Conservation (phyloP, 1,140 invertebrate species). For the Leucophenga varia region DNA sequence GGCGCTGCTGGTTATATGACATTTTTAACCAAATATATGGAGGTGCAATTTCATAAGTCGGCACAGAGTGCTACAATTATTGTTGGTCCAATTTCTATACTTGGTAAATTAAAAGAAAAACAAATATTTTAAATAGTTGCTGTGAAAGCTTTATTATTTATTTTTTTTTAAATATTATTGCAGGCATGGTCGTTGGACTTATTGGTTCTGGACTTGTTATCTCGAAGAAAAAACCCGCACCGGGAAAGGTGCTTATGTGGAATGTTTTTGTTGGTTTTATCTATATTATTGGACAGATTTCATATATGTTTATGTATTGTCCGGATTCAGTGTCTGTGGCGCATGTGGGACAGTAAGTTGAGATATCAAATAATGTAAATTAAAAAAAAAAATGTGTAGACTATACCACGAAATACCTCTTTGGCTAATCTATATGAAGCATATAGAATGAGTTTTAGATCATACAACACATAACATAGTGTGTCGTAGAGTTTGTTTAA, state of each 20-base stretch:
- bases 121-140: too few relatives aligned
- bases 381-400: too few relatives aligned
- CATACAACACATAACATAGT: too few relatives aligned
- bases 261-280: constrained; percentile 65
- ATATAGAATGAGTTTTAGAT: too few relatives aligned
- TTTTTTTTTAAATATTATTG: too few relatives aligned
- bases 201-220: constrained; percentile 65
- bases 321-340: constrained; percentile 32
- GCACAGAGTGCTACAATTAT: constrained; percentile 65
- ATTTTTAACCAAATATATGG: constrained; percentile 71
- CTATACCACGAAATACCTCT: too few relatives aligned
- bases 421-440: too few relatives aligned
- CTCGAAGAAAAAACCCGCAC: constrained; percentile 64
- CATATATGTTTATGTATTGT: constrained; percentile 65
- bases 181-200: constrained; percentile 67
- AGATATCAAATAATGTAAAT: not conserved
- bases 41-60: constrained; percentile 68
- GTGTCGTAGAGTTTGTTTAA: too few relatives aligned
- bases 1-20: constrained; percentile 70
- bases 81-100: constrained; percentile 60
- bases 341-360: constrained; percentile 35
- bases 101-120: too few relatives aligned
- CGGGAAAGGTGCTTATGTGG: constrained; percentile 64
- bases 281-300: constrained; percentile 59
- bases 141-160: too few relatives aligned